Conservation (phyloP, 2,888 invertebrate species). For the Ochropacha duplaris region DNA sequence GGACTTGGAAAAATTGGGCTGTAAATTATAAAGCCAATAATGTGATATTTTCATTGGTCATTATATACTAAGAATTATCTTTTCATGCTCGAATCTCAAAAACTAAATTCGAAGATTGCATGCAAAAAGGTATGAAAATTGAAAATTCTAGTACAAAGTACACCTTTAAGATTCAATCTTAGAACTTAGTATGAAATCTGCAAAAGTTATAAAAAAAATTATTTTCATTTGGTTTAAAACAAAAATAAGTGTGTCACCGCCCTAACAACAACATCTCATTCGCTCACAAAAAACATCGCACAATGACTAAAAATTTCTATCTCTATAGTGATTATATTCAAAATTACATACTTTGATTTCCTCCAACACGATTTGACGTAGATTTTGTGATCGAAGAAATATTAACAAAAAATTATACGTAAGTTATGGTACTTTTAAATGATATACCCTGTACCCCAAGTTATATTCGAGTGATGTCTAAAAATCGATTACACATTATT, state of each 20-base stretch:
- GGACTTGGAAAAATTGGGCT: not conserved
- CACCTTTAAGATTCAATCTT: not conserved
- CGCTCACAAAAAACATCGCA: slow-evolving; percentile 20
- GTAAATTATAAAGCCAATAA: not conserved
- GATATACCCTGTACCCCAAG: not conserved
- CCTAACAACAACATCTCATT: slow-evolving; percentile 8
- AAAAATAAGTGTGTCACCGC: not conserved
- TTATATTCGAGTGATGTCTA: not conserved
- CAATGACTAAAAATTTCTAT: slow-evolving; percentile 17
- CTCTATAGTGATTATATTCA: slow-evolving; percentile 7
- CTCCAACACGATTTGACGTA: slow-evolving; percentile 16
- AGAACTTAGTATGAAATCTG: not conserved
- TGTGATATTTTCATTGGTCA: not conserved
- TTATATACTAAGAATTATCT: not conserved
- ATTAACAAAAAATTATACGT: too few species aligned
- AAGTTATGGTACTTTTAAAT: not conserved
- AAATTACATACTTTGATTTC: slow-evolving; percentile 15
- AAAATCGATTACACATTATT: not conserved
- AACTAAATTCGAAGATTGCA: not conserved
- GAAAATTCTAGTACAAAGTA: not conserved
- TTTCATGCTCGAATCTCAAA: not conserved
- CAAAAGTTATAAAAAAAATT: not conserved
- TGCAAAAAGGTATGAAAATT: not conserved
- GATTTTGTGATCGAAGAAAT: slow-evolving; percentile 7
- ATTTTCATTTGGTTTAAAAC: not conserved